Evolutionary conservation across 2,113 vertebrate genomes (phyloP), one percentile per base, ranked within the genome.

Genomic region (Circaetus gallicus): DNA sequence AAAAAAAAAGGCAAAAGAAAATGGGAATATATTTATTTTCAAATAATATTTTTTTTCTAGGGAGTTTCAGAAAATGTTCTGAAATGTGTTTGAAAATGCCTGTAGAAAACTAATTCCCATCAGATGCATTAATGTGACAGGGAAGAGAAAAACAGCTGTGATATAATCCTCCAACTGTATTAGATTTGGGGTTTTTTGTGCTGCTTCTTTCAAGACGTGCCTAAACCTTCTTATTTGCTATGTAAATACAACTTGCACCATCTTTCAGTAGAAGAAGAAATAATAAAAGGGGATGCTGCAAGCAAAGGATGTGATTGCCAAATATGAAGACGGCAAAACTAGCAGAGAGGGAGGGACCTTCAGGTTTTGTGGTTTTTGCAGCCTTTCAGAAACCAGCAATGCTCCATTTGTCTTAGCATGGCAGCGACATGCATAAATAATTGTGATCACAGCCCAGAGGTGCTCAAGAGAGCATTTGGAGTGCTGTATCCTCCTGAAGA

Each of bases 381-480:
- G 53, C 21, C 58, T 79, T 77, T 70, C 40, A 4, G 1, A 36
- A 81, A 61, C 22, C 21, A 47, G 36, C 29, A 36, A 28, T 13
- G 40, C 18, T 59, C 3, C 0, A 0, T 65, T 92, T 77, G 17
- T 34, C 66, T 71, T 52, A 3, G 1, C 4, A 4, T 1, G 1
- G 63, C 62, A 77, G 31, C 10, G 2, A 9, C 0, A 1, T 10
- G 10, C 4, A 1, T 65, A 34, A 85, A 31, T 50, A 67, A 34
- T 43, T 65, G 62, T 73, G 43, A 73, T 14, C 1, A 1, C 16
- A 61, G 49, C 42, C 38, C 2, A 6, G 36, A 19, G 0, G 0
- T 55, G 72, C 92, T 84, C 50, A 34, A 2, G 45, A 58, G 22
- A 24, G 3, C 47, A 0, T 22, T 5, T 43, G 74, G 28, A 15